Conservation (phyloP, 1,140 invertebrate genomes). For the Drosophila albomicans region DNA sequence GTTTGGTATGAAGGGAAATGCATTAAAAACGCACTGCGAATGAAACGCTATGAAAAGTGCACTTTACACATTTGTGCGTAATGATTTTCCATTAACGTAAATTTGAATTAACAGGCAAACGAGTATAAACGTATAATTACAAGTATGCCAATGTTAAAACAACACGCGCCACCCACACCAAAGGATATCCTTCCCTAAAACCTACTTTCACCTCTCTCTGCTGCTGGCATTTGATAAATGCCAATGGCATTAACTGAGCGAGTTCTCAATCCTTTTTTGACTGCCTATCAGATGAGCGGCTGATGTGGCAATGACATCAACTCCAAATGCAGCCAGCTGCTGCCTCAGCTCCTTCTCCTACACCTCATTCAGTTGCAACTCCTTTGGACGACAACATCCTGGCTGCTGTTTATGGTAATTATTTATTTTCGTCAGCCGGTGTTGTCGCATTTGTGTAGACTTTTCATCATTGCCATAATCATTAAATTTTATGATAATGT, state of each 20-base stretch:
- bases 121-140: conserved; percentile 63
- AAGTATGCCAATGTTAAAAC: conserved; percentile 60
- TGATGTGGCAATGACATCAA: conserved; percentile 37
- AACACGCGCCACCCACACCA: conserved; percentile 42
- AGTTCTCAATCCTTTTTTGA: conserved; percentile 42
- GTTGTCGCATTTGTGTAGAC: conserved; percentile 64
- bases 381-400: conserved; percentile 5
- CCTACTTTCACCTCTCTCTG: conserved; percentile 10
- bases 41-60: conserved; percentile 63
- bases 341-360: not conserved
- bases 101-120: conserved; percentile 78
- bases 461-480: conserved; percentile 79
- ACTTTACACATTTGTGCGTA: conserved; percentile 82
- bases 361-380: not conserved
- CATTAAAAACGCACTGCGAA: conserved; percentile 70
- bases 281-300: conserved; percentile 22
- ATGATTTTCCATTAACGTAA: conserved; percentile 84
- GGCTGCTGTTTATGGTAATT: conserved; percentile 82
- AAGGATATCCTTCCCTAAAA: not conserved
- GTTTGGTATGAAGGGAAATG: conserved; percentile 52
- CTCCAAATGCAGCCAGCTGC: conserved; percentile 6
- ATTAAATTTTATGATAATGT: conserved; percentile 82
- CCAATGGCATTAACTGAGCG: conserved; percentile 67
- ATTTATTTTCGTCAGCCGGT: conserved; percentile 81
- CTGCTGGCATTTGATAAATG: conserved; percentile 72